phyloP scores from a whole-genome alignment of 2,113 vertebrate species.

The Rhegmatorhina hoffmannsi region DNA sequence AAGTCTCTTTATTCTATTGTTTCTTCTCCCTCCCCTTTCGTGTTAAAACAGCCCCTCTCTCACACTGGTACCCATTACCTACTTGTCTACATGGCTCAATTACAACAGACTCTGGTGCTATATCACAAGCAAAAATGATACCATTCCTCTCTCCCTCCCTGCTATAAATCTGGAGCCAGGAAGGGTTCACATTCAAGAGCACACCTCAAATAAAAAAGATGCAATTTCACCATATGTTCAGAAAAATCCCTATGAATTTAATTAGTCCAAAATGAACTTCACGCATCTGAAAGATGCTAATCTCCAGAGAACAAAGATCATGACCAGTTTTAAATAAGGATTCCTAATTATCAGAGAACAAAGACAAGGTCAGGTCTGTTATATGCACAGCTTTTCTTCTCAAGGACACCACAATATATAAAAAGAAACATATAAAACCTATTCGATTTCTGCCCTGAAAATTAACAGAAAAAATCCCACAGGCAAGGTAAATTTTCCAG shows the following conservation, averaged over 20 bases:
- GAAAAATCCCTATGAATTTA: not conserved
- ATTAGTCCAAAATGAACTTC: not conserved
- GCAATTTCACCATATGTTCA: not conserved
- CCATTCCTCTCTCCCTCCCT: not conserved
- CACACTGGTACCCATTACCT: not conserved
- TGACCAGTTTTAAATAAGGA: not conserved
- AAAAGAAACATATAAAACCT: not conserved
- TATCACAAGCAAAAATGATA: not conserved
- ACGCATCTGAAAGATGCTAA: not conserved
- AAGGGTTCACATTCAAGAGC: not conserved
- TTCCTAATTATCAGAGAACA: conserved; percentile 4
- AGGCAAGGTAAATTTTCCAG: not conserved
- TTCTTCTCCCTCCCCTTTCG: not conserved
- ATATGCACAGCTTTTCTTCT: not conserved
- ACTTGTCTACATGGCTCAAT: too few relatives aligned
- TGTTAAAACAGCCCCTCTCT: not conserved
- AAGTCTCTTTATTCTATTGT: not conserved
- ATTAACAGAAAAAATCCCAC: not conserved
- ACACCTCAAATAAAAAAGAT: not conserved
- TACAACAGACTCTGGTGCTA: too few relatives aligned
- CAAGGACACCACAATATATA: not conserved
- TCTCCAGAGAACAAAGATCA: not conserved
- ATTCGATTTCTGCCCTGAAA: not conserved
- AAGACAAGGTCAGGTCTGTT: not conserved
- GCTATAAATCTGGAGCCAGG: not conserved